Percentiles rank a stretch among this genome's conserved stretches.
These are phyloP conservation scores for Atrichornis clamosus DNA, from an alignment of 2,113 vertebrate species.

Conservation along the genomic window DNA sequence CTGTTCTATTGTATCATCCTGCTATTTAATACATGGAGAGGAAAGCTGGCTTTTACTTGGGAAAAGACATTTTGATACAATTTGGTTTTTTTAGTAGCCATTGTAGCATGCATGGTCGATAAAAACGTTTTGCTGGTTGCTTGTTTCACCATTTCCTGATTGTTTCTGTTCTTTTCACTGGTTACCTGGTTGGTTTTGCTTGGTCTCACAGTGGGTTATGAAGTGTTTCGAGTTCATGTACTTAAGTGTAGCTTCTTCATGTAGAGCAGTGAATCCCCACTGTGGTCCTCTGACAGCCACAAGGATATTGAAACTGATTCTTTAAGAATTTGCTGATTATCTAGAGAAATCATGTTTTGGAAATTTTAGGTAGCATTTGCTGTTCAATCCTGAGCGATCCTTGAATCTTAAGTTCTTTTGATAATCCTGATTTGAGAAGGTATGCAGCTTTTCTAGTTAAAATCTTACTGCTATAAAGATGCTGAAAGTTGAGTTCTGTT, in stretches of 20 bases:
- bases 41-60: not conserved
- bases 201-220: not conserved
- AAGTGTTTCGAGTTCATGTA: not conserved
- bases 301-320: not conserved
- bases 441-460: not conserved
- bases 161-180: not conserved
- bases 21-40: not conserved
- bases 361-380: not conserved
- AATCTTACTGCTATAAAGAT: not conserved
- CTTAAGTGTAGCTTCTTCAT: not conserved
- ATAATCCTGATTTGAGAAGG: not conserved
- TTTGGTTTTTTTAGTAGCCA: not conserved
- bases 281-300: not conserved
- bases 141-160: not conserved
- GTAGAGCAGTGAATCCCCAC: not conserved
- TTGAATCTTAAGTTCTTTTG: not conserved
- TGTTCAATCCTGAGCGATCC: not conserved
- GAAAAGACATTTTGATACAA: not conserved
- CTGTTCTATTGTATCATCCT: not conserved
- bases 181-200: not conserved
- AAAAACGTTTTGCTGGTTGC: not conserved
- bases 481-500: not conserved
- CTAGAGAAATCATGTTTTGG: not conserved
- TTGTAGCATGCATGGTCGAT: not conserved
- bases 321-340: not conserved